Percentiles rank a stretch among this genome's conserved stretches.
These are phyloP conservation scores for Calephelis virginiensis DNA, from an alignment of 1,140 invertebrate genomes.

Conservation along the genomic window DNA sequence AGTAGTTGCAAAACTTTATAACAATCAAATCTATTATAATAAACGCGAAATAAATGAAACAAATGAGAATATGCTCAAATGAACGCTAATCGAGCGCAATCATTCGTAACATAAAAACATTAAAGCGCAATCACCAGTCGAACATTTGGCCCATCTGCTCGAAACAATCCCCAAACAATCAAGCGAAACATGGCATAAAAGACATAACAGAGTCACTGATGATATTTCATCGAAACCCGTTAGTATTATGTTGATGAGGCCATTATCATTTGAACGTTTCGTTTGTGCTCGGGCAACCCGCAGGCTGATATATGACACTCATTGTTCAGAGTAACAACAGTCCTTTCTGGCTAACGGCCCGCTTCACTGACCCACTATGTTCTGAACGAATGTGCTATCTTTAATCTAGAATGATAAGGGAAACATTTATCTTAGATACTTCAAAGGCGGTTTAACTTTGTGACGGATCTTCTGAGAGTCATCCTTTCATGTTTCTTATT, in stretches of 20 bases:
- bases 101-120: conserved; percentile 9
- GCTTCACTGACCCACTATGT: conserved; percentile 50
- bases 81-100: conserved; percentile 7
- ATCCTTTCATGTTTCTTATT: too few species aligned
- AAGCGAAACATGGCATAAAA: conserved; percentile 28
- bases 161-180: conserved; percentile 24
- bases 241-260: conserved; percentile 31
- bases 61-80: conserved; percentile 1
- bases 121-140: conserved; percentile 18
- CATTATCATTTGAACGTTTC: conserved; percentile 29
- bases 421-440: not conserved
- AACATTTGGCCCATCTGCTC: conserved; percentile 18
- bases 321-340: conserved; percentile 59
- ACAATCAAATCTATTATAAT: not conserved
- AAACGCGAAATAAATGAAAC: not conserved
- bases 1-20: too few species aligned
- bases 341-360: conserved; percentile 56
- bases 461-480: too few species aligned
- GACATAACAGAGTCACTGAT: conserved; percentile 28
- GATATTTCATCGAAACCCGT: conserved; percentile 28
- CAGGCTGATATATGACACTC: conserved; percentile 54
- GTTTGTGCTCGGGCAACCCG: conserved; percentile 35
- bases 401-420: conserved; percentile 16
- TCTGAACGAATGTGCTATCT: conserved; percentile 33
- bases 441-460: too few species aligned